Conservation (phyloP, 2,888 invertebrate genomes). For the Rhingia rostrata region DNA sequence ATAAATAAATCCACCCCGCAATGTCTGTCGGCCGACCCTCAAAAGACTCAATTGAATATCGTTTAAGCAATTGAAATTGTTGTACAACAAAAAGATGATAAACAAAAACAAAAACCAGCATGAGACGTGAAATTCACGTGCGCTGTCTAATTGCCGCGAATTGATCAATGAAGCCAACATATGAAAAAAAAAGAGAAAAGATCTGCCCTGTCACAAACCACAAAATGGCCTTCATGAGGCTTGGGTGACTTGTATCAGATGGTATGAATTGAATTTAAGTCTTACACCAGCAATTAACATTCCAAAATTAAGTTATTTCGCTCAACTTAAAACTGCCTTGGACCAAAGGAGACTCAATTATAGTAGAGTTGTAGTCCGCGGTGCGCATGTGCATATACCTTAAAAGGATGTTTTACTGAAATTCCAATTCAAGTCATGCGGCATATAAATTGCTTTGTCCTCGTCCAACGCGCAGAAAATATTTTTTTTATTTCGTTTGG, state of each 20-base stretch:
- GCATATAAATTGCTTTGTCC: conserved; percentile 28
- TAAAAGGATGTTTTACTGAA: conserved; percentile 39
- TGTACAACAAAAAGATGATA: conserved; percentile 8
- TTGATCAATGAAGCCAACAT: conserved; percentile 56
- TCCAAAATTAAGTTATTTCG: conserved; percentile 13
- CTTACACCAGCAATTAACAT: conserved; percentile 22
- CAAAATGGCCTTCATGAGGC: conserved; percentile 9
- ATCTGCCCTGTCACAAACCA: conserved; percentile 8
- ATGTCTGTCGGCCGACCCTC: conserved; percentile 36
- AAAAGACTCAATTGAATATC: conserved; percentile 56
- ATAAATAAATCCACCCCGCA: conserved; percentile 11
- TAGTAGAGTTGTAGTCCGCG: neutral
- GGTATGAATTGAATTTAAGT: neutral
- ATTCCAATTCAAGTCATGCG: conserved; percentile 17
- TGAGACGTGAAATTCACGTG: conserved; percentile 64
- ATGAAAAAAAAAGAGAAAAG: conserved; percentile 12
- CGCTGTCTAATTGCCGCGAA: conserved; percentile 62
- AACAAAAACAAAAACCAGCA: conserved; percentile 53
- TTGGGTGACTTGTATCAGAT: conserved; percentile 2
- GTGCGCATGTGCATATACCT: neutral
- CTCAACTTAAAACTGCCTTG: neutral
- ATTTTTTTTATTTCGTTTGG: conserved; percentile 3
- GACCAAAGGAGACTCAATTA: conserved; percentile 22
- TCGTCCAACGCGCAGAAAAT: neutral
- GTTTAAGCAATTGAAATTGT: conserved; percentile 51